Evolutionary conservation across 2,888 invertebrate species (phyloP), one percentile per base, ranked within the genome.

Genomic region (Ptilodon capucinus): DNA sequence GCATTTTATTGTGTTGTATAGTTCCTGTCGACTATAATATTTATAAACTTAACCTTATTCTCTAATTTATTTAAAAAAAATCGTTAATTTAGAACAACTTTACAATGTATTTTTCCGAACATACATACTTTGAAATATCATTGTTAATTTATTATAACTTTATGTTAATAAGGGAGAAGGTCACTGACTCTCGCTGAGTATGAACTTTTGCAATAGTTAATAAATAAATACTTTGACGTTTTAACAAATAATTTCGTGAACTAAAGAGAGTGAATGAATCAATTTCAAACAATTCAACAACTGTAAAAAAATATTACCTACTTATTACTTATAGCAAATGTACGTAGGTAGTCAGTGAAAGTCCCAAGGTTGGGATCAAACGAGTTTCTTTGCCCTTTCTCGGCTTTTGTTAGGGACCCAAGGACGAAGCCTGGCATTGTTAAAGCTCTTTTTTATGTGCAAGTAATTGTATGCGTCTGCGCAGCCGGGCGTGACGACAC

Each of bases 311-410:
- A n/a, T n/a, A n/a, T n/a, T n/a, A n/a, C n/a, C n/a, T n/a, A n/a
- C 3, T 41, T 41, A 42, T 48, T 53, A 51, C 50, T 51, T 51
- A 50, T 71, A 74, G 72, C 72, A 72, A 81, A 81, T 74, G 71
- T 71, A 76, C 78, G 81, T 86, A 86, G 86, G 83, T 83, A 87
- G 84, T 71, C 78, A 91, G 90, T 90, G 91, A 91, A 91, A 91
- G 91, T 89, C 77, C 76, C 86, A 82, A 90, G 85, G 86, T 84
- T 87, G 79, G n/a, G 69, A 58, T 68, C 65, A 84, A 90, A 91
- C 90, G 80, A 84, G 90, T 90, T 90, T 82, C 82, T 82, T 81
- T 89, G 90, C 89, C 89, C 89, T 89, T 90, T 87, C 89, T 87
- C 83, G 76, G 85, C 86, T 90, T 89, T 89, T 89, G 86, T 89